Evolutionary conservation across 2,113 vertebrate genomes (phyloP).

Genomic region (Telmatochromis sp.): DNA sequence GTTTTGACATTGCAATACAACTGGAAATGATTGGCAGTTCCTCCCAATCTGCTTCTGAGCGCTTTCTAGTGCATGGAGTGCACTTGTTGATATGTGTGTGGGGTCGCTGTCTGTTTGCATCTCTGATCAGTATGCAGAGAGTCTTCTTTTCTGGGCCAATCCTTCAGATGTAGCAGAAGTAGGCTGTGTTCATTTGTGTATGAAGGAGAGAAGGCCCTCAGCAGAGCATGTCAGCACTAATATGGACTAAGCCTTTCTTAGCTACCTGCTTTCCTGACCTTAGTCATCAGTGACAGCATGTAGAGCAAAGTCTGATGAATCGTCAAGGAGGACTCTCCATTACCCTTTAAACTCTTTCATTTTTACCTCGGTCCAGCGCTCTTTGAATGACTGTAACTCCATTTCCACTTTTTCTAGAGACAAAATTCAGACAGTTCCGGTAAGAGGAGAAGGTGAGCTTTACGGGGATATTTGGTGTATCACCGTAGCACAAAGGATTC

Average conservation of each 20-base stretch:
- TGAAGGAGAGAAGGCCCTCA: not conserved
- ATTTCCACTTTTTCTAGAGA: not conserved
- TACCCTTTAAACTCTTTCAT: not conserved
- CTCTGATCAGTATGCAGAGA: not conserved
- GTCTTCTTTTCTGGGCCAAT: constrained; percentile 40
- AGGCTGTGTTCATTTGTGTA: not conserved
- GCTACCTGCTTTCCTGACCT: not conserved
- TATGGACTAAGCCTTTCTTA: not conserved
- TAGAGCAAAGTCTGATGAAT: not conserved
- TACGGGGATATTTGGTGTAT: not conserved
- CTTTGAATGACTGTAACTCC: not conserved
- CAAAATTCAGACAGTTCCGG: not conserved
- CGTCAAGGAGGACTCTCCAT: not conserved
- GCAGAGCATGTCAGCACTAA: not conserved
- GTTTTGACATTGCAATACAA: not conserved
- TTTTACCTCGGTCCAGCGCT: not conserved
- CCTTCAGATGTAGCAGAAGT: not conserved
- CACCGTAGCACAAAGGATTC: not conserved
- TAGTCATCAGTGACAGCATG: not conserved
- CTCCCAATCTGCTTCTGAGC: not conserved
- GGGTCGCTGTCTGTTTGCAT: not conserved
- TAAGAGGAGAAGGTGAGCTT: not conserved
- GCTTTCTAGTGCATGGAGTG: not conserved
- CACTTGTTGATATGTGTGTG: not conserved
- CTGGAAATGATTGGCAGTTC: not conserved